Base-by-base conservation (phyloP, 2,797 vertebrate genomes). In the Sebastes dallii region DNA sequence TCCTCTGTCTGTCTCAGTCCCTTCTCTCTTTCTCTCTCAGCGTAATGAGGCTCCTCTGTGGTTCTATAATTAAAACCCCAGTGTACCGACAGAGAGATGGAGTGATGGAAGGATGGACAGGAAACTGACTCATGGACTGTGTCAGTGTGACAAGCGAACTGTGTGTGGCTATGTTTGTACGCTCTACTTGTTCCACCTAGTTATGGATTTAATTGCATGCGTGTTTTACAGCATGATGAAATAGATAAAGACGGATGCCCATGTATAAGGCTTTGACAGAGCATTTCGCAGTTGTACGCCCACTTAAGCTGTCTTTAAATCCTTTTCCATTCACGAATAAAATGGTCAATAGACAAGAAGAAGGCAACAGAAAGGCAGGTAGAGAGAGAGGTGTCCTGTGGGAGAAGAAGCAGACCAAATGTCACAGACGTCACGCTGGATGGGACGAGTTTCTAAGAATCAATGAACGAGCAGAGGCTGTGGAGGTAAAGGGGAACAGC, bases 21-120 rank as follows among this genome's bases (percentile, higher is more conserved):
- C 77, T 10, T 70, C 65, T 79, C 75, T 86, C 32, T 80, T 29
- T 50, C 36, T 76, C 56, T 77, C 69, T 70, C 66, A 29, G 46
- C 82, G 83, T 92, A 89, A 91, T 92, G 83, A 91, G 78, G 84
- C 86, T 89, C 76, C 77, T 86, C 80, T 79, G 75, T 70, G 84
- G 52, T 86, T 87, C 82, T 86, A 84, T 94, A 91, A 93, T 94
- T 93, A 89, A 92, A 92, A 89, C 89, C 91, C 87, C 66, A 75
- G 88, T 89, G 87, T 88, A 75, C 75, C 75, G 81, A 90, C 39
- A 60, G 72, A 82, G 76, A 77, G 84, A 90, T 72, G 62, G 78
- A 75, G 80, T 75, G 87, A 90, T 81, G 72, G 82, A 86, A 80
- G 81, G 89, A 85, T 77, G 71, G 85, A 86, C 86, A 86, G 87